phyloP scores from a whole-genome alignment of 2,797 vertebrate species.

The Borostomias antarcticus region DNA sequence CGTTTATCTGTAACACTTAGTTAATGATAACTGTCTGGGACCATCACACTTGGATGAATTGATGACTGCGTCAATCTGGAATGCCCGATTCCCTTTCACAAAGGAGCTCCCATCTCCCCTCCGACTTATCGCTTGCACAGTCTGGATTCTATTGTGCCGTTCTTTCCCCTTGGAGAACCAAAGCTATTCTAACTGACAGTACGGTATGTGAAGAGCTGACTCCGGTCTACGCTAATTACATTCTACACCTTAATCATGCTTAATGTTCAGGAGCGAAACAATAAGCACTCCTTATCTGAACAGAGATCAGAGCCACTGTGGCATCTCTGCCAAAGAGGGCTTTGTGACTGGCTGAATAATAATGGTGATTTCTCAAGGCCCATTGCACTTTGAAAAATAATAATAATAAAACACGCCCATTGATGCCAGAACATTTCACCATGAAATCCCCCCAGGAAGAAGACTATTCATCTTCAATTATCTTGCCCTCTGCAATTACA shows the following conservation, averaged over 20 bases:
- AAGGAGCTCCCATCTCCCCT: not conserved
- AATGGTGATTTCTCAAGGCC: constrained; percentile 32
- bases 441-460: constrained; percentile 32
- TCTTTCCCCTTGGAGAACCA: not conserved
- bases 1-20: not conserved
- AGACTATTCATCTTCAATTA: constrained; percentile 35
- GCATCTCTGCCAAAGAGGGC: constrained; percentile 9
- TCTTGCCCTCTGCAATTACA: constrained; percentile 35
- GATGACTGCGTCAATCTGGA: not conserved
- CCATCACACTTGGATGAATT: not conserved
- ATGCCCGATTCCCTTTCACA: constrained; percentile 5
- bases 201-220: not conserved
- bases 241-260: constrained; percentile 25
- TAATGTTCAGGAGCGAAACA: constrained; percentile 29
- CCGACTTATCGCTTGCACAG: not conserved
- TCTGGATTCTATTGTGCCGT: not conserved
- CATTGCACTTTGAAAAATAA: constrained; percentile 35
- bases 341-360: constrained; percentile 17
- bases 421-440: constrained; percentile 29
- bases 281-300: constrained; percentile 21
- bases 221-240: constrained; percentile 21
- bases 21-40: not conserved
- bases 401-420: constrained; percentile 33
- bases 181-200: not conserved
- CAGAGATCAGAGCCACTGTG: constrained; percentile 18